Evolutionary conservation across 2,888 invertebrate genomes (phyloP).

Genomic region (Orchesella flavescens): DNA sequence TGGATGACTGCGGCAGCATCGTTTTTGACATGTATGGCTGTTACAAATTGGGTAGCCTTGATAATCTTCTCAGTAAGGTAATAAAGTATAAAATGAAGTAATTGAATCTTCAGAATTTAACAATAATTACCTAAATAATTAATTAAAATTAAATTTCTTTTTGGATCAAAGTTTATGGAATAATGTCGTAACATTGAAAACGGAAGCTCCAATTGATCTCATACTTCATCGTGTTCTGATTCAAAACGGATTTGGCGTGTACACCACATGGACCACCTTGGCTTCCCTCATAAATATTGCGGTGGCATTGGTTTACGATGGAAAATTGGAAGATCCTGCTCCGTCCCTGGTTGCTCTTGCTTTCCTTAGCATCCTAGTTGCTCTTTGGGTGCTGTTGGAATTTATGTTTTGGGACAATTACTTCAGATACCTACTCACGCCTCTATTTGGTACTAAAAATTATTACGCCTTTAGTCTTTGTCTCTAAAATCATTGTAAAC

Average conservation of each 20-base stretch:
- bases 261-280: slow-evolving; percentile 55
- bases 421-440: slow-evolving; percentile 47
- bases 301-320: slow-evolving; percentile 44
- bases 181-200: slow-evolving; percentile 35
- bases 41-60: slow-evolving; percentile 50
- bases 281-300: slow-evolving; percentile 43
- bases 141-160: background rate
- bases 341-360: slow-evolving; percentile 33
- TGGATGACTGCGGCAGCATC: slow-evolving; percentile 32
- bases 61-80: slow-evolving; percentile 34
- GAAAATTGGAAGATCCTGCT: slow-evolving; percentile 6
- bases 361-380: slow-evolving; percentile 16
- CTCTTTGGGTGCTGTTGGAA: slow-evolving; percentile 47
- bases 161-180: slow-evolving; percentile 32
- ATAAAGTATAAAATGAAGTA: background rate
- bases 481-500: no score
- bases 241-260: slow-evolving; percentile 39
- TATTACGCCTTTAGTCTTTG: no score
- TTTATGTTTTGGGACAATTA: slow-evolving; percentile 50
- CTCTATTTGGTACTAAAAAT: slow-evolving; percentile 35
- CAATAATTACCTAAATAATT: no score
- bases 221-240: slow-evolving; percentile 33
- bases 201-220: slow-evolving; percentile 27
- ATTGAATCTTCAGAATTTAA: background rate
- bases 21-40: slow-evolving; percentile 14